Base-by-base conservation (phyloP, 1,140 invertebrate species). In the Camponotus floridanus region DNA sequence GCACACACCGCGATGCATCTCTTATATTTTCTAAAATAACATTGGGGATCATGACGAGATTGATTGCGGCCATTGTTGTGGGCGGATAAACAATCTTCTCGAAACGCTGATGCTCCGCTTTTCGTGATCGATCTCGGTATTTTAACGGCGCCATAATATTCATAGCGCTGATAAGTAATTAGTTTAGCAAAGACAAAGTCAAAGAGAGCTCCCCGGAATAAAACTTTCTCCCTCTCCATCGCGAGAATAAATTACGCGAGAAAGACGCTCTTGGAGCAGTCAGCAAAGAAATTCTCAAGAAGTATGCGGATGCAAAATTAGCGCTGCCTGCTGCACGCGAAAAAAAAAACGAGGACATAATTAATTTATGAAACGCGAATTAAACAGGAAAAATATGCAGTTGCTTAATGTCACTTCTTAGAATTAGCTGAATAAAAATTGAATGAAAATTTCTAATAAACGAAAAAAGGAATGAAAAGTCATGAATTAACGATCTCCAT, bases 301-400 rank as follows among this genome's bases (percentile, higher is more conserved):
- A 81, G 55, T 45, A 57, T 48, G 68, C 79, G 79, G 36, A 83
- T 61, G 79, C 79, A 74, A 73, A 83, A 74, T 83, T 74, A 83
- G 68, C 57, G 42, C 67, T 68, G 51, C 21, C 79, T 71, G 67
- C 51, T 45, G 79, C 67, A 81, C n/a, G 42, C 79, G 57, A 42
- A 61, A 74, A 74, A 26, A 61, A 83, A 74, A 83, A 51, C 79
- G 55, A 83, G 9, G 57, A 73, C 68, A 73, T 83, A 83, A 83
- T 83, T 83, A 83, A 83, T 83, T 83, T 83, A 74, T 83, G 55
- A 39, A 83, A 83, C 26, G 68, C 55, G 55, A 74, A 73, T 73
- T 73, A 83, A 74, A 83, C 55, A 73, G 57, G 26, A 81, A 59
- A 71, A 83, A 74, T 83, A 83, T 61, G 68, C 79, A 61, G 36